Evolutionary conservation across 2,797 vertebrate species (phyloP), one percentile per base, ranked within the genome.

Genomic region (Microctenopoma steveboyesi): DNA sequence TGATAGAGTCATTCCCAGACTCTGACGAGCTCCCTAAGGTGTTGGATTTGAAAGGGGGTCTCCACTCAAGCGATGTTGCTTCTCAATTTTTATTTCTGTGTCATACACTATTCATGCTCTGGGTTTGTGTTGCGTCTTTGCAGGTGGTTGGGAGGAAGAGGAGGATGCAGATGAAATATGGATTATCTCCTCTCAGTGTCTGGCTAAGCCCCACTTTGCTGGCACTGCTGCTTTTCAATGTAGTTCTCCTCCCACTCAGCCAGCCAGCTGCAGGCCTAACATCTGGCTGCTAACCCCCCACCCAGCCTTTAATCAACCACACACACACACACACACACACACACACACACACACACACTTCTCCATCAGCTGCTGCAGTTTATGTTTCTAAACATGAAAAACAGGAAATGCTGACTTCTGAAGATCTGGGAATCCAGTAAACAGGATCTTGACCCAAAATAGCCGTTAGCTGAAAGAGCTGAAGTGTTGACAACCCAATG

Each of bases 121-220:
- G 84, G 63, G 78, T 69, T 65, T 67, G 74, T 68, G 81, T 78
- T 87, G 78, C 77, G 72, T 63, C 84, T 81, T 83, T 70, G 88
- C 87, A 91, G 88, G 91, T 91, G 87, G 86, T 65, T 74, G 68
- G 69, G 79, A 76, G 74, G 79, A 84, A 74, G 76, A 76, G 74
- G 82, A 76, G 80, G 81, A 86, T 86, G 81, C 73, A 87, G 85
- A 92, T 91, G 85, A 91, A 92, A 91, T 91, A 92, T 91, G 84
- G 86, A 90, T 93, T 83, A 88, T 90, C 88, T 87, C 86, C 86
- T 86, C 81, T 86, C 86, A 82, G 70, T 88, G 80, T 84, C 82
- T 85, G 81, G 82, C 75, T 91, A 89, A 89, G 81, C 76, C 80
- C 77, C 78, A 78, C 83, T 86, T 81, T 76, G 72, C 83, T 86